Evolutionary conservation across 2,797 vertebrate species (phyloP).

Genomic region (Silurus lanzhouensis): DNA sequence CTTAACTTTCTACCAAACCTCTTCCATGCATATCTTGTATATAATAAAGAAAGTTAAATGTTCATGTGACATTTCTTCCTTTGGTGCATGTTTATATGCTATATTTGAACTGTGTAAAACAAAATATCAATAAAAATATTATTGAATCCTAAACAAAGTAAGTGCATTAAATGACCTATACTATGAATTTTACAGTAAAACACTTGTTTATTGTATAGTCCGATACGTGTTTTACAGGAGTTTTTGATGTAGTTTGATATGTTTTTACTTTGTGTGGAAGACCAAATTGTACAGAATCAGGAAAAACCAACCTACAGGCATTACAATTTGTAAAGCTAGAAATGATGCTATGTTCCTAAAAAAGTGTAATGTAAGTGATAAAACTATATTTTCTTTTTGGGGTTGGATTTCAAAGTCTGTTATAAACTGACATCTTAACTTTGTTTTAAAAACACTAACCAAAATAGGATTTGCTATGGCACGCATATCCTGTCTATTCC

Average conservation of each 20-base stretch:
- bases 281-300: not conserved
- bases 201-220: not conserved
- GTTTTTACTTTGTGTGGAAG: not conserved
- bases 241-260: not conserved
- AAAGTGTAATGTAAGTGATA: not conserved
- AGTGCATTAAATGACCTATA: not conserved
- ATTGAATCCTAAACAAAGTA: not conserved
- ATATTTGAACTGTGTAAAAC: not conserved
- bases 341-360: not conserved
- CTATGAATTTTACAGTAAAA: not conserved
- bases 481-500: constrained; percentile 6
- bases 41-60: constrained; percentile 1
- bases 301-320: not conserved
- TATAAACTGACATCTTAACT: not conserved
- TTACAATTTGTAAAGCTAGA: too few species aligned
- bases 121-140: not conserved
- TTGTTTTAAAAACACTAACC: not conserved
- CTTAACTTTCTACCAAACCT: not conserved
- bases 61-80: not conserved
- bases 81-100: constrained; percentile 4
- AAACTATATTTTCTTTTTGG: not conserved
- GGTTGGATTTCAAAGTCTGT: not conserved
- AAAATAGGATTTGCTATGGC: constrained; percentile 7
- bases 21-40: not conserved
- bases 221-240: not conserved